Evolutionary conservation across 2,113 vertebrate genomes (phyloP).

Genomic region (Apodemus speciosus): DNA sequence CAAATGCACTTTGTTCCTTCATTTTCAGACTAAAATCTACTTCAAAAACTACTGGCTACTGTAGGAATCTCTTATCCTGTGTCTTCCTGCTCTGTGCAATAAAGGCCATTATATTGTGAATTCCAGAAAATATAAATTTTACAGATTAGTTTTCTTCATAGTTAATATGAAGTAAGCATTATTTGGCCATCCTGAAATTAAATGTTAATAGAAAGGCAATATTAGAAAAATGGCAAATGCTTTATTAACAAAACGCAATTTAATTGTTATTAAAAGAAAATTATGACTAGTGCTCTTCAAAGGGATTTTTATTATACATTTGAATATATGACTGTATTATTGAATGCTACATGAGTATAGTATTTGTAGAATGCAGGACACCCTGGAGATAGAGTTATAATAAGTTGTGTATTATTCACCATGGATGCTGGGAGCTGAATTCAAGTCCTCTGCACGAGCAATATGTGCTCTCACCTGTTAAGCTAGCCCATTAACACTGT

Average conservation of each 20-base stretch:
- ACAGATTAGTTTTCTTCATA: neutral
- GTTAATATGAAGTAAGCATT: neutral
- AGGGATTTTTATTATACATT: neutral
- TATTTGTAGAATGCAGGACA: neutral
- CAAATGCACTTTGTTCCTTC: neutral
- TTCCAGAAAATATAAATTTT: neutral
- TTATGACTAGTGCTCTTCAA: neutral
- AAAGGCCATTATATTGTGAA: neutral
- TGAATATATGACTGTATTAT: neutral
- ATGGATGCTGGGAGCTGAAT: neutral
- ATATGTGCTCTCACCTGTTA: neutral
- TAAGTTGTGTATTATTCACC: too few relatives aligned
- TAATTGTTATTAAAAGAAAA: constrained; percentile 23
- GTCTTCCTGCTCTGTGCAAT: neutral
- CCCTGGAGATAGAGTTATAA: neutral
- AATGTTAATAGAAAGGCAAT: neutral
- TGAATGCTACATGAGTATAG: neutral
- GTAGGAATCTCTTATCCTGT: neutral
- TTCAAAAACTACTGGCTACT: neutral
- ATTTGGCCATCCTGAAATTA: neutral
- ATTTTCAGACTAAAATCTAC: neutral
- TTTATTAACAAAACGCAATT: neutral
- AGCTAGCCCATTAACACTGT: neutral
- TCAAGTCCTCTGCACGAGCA: neutral
- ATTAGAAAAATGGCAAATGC: neutral